phyloP scores from a whole-genome alignment of 2,888 invertebrate genomes.

The Melipona bicolor region DNA sequence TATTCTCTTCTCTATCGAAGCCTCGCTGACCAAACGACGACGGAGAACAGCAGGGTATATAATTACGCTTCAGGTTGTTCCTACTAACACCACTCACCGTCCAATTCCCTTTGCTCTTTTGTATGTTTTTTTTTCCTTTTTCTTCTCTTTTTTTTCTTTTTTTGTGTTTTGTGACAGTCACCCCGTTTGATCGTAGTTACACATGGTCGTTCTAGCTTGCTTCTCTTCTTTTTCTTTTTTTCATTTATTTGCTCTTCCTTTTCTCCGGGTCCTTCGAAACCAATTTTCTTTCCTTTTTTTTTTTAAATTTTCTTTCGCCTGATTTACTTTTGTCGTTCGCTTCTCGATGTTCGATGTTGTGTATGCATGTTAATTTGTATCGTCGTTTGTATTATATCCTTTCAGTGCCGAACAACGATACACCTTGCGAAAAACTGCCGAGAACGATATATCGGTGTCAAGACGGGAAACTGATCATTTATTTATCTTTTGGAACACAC shows the following conservation, averaged over 20 bases:
- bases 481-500: too few relatives aligned
- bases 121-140: constrained; percentile 29
- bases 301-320: neutral
- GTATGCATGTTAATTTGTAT: constrained; percentile 73
- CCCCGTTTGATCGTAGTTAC: constrained; percentile 1
- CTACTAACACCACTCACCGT: constrained; percentile 44
- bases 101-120: neutral
- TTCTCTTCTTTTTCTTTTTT: neutral
- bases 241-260: neutral
- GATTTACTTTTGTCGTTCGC: constrained; percentile 56
- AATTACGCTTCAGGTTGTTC: constrained; percentile 58
- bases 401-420: too few relatives aligned
- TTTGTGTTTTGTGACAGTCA: constrained; percentile 14
- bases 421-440: too few relatives aligned
- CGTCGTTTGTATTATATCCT: neutral
- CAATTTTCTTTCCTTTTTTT: too few relatives aligned
- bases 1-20: neutral
- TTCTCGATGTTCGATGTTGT: constrained; percentile 80
- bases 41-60: constrained; percentile 16
- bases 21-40: constrained; percentile 27
- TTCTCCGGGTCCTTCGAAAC: neutral
- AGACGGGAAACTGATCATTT: too few relatives aligned
- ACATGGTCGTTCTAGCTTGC: constrained; percentile 2
- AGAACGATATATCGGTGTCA: too few relatives aligned
- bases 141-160: constrained; percentile 44